phyloP scores from a whole-genome alignment of 2,797 vertebrate genomes.

The Chelmon rostratus region DNA sequence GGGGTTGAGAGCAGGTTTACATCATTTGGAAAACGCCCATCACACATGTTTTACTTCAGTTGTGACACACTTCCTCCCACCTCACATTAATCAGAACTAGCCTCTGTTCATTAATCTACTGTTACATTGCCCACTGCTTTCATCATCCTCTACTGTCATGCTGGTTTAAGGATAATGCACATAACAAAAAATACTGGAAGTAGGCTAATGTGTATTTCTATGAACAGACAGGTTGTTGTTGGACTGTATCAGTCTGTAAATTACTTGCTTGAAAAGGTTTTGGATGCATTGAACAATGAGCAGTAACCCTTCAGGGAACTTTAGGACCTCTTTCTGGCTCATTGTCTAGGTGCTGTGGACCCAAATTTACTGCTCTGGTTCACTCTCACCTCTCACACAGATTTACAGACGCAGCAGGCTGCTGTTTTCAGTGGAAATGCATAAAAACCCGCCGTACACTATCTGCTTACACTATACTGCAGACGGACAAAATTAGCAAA shows the following conservation, averaged over 20 bases:
- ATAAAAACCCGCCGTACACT: not conserved
- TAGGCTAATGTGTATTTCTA: not conserved
- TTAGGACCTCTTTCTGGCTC: not conserved
- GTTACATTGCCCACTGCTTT: constrained; percentile 16
- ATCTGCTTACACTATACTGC: not conserved
- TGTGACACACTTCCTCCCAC: constrained; percentile 19
- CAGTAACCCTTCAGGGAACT: not conserved
- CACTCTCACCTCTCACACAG: not conserved
- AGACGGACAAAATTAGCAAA: not conserved
- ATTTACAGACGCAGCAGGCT: constrained; percentile 12
- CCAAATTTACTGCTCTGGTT: not conserved
- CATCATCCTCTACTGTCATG: constrained; percentile 30
- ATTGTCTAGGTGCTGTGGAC: not conserved
- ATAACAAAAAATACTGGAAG: not conserved
- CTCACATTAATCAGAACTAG: constrained; percentile 29
- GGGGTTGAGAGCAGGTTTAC: constrained; percentile 35
- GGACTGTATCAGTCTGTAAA: not conserved
- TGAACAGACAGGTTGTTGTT: not conserved
- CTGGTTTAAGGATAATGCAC: constrained; percentile 12
- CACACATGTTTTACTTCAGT: constrained; percentile 58
- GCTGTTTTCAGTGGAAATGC: not conserved
- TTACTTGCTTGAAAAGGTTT: constrained; percentile 9
- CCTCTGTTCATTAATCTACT: constrained; percentile 26
- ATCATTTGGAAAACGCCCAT: constrained; percentile 42
- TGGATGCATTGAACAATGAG: not conserved